These are phyloP conservation scores for Lordiphosa stackelbergi DNA, from an alignment of 1,140 invertebrate genomes.

Conservation along the genomic window DNA sequence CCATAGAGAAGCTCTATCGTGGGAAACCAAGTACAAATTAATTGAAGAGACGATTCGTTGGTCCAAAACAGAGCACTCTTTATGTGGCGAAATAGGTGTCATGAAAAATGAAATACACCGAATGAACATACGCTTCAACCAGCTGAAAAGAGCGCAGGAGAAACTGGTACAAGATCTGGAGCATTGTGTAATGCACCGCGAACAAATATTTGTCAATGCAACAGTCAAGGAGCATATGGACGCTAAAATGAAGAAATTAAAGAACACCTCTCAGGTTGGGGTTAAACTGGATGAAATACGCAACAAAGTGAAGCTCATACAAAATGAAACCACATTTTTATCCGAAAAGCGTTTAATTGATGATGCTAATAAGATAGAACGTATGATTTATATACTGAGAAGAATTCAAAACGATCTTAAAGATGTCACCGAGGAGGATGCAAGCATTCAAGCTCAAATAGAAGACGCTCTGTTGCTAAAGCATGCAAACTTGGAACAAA, in stretches of 20 bases:
- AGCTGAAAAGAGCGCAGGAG: slow-evolving; percentile 85
- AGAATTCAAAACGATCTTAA: slow-evolving; percentile 76
- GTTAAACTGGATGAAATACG: slow-evolving; percentile 79
- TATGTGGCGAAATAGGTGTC: slow-evolving; percentile 82
- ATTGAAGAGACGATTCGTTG: slow-evolving; percentile 83
- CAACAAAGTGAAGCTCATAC: slow-evolving; percentile 79
- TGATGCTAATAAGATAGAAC: slow-evolving; percentile 63
- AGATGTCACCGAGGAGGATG: slow-evolving; percentile 77
- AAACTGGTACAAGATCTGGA: slow-evolving; percentile 87
- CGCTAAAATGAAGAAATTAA: slow-evolving; percentile 64
- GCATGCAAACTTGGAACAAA: slow-evolving; percentile 80
- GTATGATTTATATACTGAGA: slow-evolving; percentile 44
- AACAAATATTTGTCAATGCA: slow-evolving; percentile 81
- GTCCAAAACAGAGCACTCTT: slow-evolving; percentile 80
- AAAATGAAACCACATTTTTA: slow-evolving; percentile 76
- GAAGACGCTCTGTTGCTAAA: slow-evolving; percentile 73
- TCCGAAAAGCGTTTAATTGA: slow-evolving; percentile 39
- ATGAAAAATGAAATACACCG: slow-evolving; percentile 90
- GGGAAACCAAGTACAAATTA: slow-evolving; percentile 87
- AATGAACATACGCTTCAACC: slow-evolving; percentile 85
- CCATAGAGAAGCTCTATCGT: slow-evolving; percentile 84
- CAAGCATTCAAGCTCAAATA: slow-evolving; percentile 74
- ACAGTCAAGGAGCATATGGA: slow-evolving; percentile 79
- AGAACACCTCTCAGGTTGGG: slow-evolving; percentile 32
- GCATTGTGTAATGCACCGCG: slow-evolving; percentile 84